These are phyloP conservation scores for Apodemia mormo DNA, from an alignment of 2,888 invertebrate genomes.

Conservation along the genomic window DNA sequence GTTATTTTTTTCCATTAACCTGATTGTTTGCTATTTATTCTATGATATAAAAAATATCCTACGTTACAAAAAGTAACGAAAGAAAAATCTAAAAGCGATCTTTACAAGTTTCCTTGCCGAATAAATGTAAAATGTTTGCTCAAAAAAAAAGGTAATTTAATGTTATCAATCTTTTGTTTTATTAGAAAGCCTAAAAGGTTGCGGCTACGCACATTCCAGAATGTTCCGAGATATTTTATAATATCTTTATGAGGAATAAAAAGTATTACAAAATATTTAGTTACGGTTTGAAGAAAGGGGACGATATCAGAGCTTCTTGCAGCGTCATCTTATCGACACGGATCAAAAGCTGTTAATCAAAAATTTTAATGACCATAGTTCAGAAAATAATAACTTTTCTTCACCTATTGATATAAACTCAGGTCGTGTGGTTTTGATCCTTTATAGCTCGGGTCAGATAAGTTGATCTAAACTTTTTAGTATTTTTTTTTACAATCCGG, in stretches of 20 bases:
- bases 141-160: too few species aligned
- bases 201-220: slow-evolving; percentile 50
- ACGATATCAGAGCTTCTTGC: slow-evolving; percentile 64
- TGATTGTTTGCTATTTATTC: too few species aligned
- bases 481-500: too few species aligned
- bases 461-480: too few species aligned
- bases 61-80: too few species aligned
- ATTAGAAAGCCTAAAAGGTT: not conserved
- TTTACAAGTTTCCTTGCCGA: too few species aligned
- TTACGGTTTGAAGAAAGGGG: slow-evolving; percentile 71
- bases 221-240: slow-evolving; percentile 61
- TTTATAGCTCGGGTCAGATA: slow-evolving; percentile 33
- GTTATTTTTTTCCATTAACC: too few species aligned
- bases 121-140: too few species aligned
- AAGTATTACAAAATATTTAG: slow-evolving; percentile 71
- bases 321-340: slow-evolving; percentile 77
- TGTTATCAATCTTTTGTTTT: not conserved
- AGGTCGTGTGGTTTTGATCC: slow-evolving; percentile 51
- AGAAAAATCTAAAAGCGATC: too few species aligned
- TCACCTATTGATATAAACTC: slow-evolving; percentile 53
- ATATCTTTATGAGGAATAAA: slow-evolving; percentile 61
- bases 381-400: slow-evolving; percentile 79
- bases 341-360: slow-evolving; percentile 80
- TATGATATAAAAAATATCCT: too few species aligned
- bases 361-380: slow-evolving; percentile 82